Conservation (phyloP, 92 coral and sea anemone species). For the Metridium senile region DNA sequence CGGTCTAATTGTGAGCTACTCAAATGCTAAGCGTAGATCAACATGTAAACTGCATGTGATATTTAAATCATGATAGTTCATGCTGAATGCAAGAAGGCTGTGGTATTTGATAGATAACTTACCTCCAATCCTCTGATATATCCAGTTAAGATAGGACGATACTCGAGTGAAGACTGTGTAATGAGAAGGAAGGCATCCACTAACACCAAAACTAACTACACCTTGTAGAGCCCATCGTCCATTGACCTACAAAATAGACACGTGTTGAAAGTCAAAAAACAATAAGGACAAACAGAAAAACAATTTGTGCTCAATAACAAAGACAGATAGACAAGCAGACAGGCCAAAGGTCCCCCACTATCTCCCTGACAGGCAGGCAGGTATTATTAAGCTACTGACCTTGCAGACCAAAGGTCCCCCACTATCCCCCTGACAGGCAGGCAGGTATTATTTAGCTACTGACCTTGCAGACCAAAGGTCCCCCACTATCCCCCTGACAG, state of each 20-base stretch:
- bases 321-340: background rate
- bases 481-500: slow-evolving; percentile 45
- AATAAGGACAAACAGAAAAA: no score
- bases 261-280: background rate
- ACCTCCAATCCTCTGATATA: slow-evolving; percentile 51
- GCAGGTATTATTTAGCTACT: background rate
- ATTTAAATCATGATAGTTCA: background rate
- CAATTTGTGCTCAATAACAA: background rate
- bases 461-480: slow-evolving; percentile 33
- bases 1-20: no score
- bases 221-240: slow-evolving; percentile 71
- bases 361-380: background rate
- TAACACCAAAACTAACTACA: slow-evolving; percentile 67
- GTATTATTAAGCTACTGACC: background rate
- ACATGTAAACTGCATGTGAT: background rate
- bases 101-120: no score
- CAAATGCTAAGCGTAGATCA: no score
- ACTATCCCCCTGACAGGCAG: slow-evolving; percentile 47
- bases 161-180: slow-evolving; percentile 68
- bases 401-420: slow-evolving; percentile 39
- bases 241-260: slow-evolving; percentile 4
- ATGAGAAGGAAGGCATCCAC: slow-evolving; percentile 59
- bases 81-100: no score
- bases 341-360: no score
- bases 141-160: slow-evolving; percentile 61